phyloP scores from a whole-genome alignment of 2,113 vertebrate species.

The Seriola aureovittata region DNA sequence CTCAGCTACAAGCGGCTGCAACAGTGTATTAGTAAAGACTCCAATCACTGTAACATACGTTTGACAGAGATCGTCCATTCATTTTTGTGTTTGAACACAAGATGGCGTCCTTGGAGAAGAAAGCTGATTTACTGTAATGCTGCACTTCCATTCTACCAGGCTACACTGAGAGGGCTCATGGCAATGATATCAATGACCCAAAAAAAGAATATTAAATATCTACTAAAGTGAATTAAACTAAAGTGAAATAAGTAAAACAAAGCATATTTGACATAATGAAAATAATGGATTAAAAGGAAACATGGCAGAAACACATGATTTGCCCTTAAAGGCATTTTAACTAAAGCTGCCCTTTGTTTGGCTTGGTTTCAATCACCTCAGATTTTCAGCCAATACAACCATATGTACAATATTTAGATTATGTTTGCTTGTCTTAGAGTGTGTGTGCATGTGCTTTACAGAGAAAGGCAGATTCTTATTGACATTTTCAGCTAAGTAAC shows the following conservation, averaged over 20 bases:
- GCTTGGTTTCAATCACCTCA: background rate
- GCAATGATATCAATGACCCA: background rate
- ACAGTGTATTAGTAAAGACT: background rate
- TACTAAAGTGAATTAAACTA: background rate
- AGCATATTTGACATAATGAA: background rate
- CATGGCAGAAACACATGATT: background rate
- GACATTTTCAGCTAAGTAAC: background rate
- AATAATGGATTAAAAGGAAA: background rate
- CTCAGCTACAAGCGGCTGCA: background rate
- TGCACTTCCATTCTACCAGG: background rate
- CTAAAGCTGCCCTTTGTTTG: background rate
- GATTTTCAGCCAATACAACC: background rate
- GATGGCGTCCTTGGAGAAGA: constrained; percentile 70
- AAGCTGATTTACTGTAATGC: background rate
- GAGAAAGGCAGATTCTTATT: background rate
- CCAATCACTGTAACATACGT: background rate
- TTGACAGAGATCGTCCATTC: background rate
- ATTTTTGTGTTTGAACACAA: constrained; percentile 60
- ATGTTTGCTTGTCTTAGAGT: background rate
- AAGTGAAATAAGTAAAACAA: background rate
- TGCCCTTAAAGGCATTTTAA: background rate
- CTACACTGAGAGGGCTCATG: background rate
- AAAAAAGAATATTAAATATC: too few relatives aligned
- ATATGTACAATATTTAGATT: background rate
- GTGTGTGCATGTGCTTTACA: background rate